Conservation (phyloP, 2,797 vertebrate species). For the Smutsia gigantea region DNA sequence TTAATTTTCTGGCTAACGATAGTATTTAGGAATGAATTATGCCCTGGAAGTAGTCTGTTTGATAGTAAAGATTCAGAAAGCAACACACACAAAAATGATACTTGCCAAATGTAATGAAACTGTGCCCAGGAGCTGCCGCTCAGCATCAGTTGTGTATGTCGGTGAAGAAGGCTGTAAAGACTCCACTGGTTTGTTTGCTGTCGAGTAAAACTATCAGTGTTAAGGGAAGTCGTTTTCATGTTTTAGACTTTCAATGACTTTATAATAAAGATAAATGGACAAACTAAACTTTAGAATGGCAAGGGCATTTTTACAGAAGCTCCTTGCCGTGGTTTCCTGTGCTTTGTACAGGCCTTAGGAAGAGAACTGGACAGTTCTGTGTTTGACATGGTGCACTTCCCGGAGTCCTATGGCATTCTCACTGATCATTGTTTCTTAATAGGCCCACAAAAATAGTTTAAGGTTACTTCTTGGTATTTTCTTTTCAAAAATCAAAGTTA, state of each 20-base stretch:
- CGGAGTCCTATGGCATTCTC: background rate
- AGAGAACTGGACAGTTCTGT: background rate
- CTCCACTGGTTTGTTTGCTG: background rate
- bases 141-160: background rate
- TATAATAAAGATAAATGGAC: background rate
- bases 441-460: background rate
- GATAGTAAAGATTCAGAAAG: background rate
- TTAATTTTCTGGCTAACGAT: background rate
- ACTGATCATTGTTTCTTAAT: background rate
- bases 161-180: background rate
- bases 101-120: background rate
- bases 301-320: background rate
- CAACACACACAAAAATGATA: background rate
- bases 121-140: background rate
- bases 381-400: background rate
- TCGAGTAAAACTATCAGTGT: background rate
- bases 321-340: background rate
- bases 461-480: background rate
- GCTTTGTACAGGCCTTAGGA: background rate
- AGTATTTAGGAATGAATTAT: background rate
- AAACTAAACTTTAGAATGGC: background rate
- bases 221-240: background rate
- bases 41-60: background rate
- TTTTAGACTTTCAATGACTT: background rate
- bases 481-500: slow-evolving; percentile 1